Evolutionary conservation across 2,113 vertebrate species (phyloP), one percentile per base, ranked within the genome.

Genomic region (Heterocephalus glaber): DNA sequence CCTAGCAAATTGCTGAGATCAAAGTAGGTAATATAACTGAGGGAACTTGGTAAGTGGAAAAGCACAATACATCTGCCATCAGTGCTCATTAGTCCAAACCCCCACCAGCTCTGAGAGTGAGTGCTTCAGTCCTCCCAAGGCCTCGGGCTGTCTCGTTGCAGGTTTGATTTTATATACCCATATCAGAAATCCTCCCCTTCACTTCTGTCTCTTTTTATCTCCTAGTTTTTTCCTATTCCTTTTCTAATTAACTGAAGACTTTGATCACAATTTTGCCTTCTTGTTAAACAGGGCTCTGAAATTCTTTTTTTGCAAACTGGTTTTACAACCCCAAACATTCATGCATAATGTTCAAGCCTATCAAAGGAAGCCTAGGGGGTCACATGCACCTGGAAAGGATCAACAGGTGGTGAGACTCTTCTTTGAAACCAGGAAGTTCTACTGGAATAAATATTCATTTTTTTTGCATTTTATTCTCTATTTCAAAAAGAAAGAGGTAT

Each of bases 211-310:
- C 61, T 79, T 86, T 95, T 60, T 54, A n/a, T 85, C 72, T 74
- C 47, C 61, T 3, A 0, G 5, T 33, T 54, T 77, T 47, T 76
- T 54, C 58, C 38, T 35, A 7, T 28, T 84, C 58, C 63, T 79
- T 86, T 79, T 81, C 58, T 91, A 94, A 95, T 96, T 84, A 89
- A 4, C 84, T 47, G n/a, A 76, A 94, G 38, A 54, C 95, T 95
- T 94, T 95, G 96, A 96, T 94, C 94, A 72, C 70, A 70, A 74
- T 47, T 94, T 93, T 93, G 93, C 89, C 77, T 88, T 77, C 89
- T 92, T 92, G 80, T 72, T 94, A 92, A 94, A 91, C 89, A 92
- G 68, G 85, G 47, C 38, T 96, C 96, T 94, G 68, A 92, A 95
- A 88, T 47, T 49, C 52, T 86, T 84, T 91, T 89, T 93, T 65